phyloP scores from a whole-genome alignment of 2,113 vertebrate genomes.

The Tenebrosternarchus preto region DNA sequence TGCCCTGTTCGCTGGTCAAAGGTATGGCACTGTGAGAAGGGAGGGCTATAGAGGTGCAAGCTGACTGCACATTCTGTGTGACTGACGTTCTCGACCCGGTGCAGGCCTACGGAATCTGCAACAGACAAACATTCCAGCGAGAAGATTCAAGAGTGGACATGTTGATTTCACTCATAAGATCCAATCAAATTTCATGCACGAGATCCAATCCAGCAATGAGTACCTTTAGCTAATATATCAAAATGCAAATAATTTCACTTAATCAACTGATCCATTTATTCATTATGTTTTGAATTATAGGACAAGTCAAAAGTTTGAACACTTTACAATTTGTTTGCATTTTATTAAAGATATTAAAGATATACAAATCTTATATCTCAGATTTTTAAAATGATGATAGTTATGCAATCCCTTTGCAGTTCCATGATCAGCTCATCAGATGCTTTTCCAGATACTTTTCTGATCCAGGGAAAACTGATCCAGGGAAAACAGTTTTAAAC shows the following conservation, averaged over 20 bases:
- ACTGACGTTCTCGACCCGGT: conserved; percentile 94
- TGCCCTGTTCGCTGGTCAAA: conserved; percentile 97
- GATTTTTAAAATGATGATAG: too few relatives aligned
- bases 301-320: too few relatives aligned
- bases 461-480: too few relatives aligned
- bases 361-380: too few relatives aligned
- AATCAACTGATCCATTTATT: too few relatives aligned
- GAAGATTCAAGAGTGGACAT: background rate
- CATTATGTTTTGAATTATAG: too few relatives aligned
- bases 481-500: too few relatives aligned
- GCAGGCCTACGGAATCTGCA: conserved; percentile 91
- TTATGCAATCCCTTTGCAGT: too few relatives aligned
- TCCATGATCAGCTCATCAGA: too few relatives aligned
- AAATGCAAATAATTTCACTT: background rate
- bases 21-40: conserved; percentile 86
- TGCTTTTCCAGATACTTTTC: too few relatives aligned
- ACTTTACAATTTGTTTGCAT: too few relatives aligned
- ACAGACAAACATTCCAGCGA: conserved; percentile 21
- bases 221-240: background rate
- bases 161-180: background rate
- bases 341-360: too few relatives aligned
- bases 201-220: background rate
- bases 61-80: conserved; percentile 91
- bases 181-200: conserved; percentile 15
- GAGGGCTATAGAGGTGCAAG: conserved; percentile 94